phyloP scores from a whole-genome alignment of 2,797 vertebrate species.

The Chanos chanos region DNA sequence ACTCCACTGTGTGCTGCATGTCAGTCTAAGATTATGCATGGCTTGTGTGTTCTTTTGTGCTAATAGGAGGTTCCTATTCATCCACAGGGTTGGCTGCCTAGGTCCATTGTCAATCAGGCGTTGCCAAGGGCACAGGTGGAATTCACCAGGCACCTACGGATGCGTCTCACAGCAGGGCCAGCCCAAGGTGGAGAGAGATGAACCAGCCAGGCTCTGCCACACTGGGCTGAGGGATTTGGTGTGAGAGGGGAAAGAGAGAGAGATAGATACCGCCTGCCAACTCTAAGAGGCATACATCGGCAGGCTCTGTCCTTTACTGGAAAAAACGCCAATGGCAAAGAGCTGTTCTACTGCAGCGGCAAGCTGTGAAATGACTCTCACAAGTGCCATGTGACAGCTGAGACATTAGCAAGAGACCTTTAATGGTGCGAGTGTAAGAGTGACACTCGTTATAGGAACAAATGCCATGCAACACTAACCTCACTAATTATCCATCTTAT shows the following conservation, averaged over 20 bases:
- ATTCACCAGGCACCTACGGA: conserved; percentile 71
- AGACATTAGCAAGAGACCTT: too few species aligned
- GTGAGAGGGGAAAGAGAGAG: too few species aligned
- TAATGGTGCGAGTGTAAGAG: conserved; percentile 15
- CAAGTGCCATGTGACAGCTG: too few species aligned
- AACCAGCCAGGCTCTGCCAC: neutral
- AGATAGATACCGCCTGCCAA: too few species aligned
- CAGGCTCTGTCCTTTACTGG: too few species aligned
- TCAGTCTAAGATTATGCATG: neutral
- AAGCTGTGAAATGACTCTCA: too few species aligned
- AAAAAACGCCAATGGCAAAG: neutral
- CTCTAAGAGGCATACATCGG: too few species aligned
- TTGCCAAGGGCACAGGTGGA: conserved; percentile 73
- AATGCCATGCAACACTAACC: conserved; percentile 53
- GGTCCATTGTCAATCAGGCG: conserved; percentile 67
- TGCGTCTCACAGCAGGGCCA: conserved; percentile 47
- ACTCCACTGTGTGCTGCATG: neutral
- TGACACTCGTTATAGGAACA: conserved; percentile 61
- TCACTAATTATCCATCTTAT: conserved; percentile 42
- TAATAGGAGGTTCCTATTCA: too few species aligned
- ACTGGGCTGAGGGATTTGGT: too few species aligned
- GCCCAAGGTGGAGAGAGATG: neutral
- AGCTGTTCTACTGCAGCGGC: neutral
- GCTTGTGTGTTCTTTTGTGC: neutral
- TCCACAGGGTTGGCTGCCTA: conserved; percentile 80